A percentile compares a stretch with the other conserved stretches of the same genome.
phyloP scores from a whole-genome alignment of 2,888 invertebrate genomes.

The Caprella mutica region DNA sequence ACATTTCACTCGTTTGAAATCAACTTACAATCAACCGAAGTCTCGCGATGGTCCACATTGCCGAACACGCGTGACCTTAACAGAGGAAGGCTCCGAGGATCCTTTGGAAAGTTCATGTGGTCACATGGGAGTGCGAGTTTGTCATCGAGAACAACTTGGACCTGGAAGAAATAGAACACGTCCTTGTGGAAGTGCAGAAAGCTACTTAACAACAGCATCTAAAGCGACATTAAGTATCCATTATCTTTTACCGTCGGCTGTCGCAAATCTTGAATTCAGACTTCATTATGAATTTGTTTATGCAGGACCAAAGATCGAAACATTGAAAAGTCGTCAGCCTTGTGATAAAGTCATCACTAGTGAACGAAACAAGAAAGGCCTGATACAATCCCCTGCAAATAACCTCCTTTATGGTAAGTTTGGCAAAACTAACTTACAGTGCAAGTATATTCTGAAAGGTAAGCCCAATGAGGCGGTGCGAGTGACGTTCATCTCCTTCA shows the following conservation, averaged over 20 bases:
- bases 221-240: constrained; percentile 28
- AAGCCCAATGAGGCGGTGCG: constrained; percentile 26
- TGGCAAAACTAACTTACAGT: constrained; percentile 25
- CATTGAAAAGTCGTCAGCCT: constrained; percentile 22
- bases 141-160: constrained; percentile 30
- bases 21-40: constrained; percentile 22
- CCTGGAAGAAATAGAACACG: constrained; percentile 30
- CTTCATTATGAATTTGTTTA: constrained; percentile 34
- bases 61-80: constrained; percentile 18
- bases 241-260: constrained; percentile 27
- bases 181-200: constrained; percentile 26
- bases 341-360: constrained; percentile 31
- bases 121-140: constrained; percentile 23
- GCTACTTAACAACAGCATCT: constrained; percentile 25
- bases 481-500: constrained; percentile 32
- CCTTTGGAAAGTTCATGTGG: constrained; percentile 29
- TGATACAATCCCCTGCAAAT: constrained; percentile 30
- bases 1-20: constrained; percentile 20
- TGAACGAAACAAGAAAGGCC: constrained; percentile 32
- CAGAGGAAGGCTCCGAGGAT: constrained; percentile 20
- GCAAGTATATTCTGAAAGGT: constrained; percentile 27
- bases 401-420: constrained; percentile 32
- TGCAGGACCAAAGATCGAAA: constrained; percentile 28
- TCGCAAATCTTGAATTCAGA: constrained; percentile 26
- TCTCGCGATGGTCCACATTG: constrained; percentile 25